Evolutionary conservation across 1,140 invertebrate species (phyloP).

Genomic region (Nixonia krombeini): DNA sequence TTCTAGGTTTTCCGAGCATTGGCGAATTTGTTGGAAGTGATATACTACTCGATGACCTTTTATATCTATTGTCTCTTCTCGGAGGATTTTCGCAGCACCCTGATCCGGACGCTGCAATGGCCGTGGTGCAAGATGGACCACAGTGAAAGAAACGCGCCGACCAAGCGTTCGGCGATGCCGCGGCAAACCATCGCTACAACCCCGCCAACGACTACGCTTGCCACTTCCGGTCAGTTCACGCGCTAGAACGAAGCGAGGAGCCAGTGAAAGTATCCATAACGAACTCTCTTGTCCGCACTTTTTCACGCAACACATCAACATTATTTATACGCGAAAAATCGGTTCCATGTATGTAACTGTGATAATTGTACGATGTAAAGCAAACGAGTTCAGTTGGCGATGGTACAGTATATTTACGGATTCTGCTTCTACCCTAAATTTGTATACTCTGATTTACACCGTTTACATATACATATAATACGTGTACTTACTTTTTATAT

Average conservation of each 20-base stretch:
- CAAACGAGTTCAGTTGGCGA: too few species aligned
- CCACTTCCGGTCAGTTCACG: conserved; percentile 55
- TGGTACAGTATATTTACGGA: too few species aligned
- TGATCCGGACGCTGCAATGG: conserved; percentile 77
- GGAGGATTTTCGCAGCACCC: conserved; percentile 81
- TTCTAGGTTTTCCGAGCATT: conserved; percentile 81
- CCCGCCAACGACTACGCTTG: conserved; percentile 51
- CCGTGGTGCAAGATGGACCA: conserved; percentile 64
- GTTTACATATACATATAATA: too few species aligned
- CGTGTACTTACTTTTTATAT: too few species aligned
- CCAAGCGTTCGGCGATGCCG: conserved; percentile 51
- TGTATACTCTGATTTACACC: too few species aligned
- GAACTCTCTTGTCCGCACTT: background rate
- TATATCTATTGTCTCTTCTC: conserved; percentile 86
- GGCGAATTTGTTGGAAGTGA: conserved; percentile 81
- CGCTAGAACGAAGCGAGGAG: conserved; percentile 49
- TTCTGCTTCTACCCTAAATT: too few species aligned
- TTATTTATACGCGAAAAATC: conserved; percentile 1
- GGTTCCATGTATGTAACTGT: conserved; percentile 1
- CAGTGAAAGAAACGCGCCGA: conserved; percentile 39
- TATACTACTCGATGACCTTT: conserved; percentile 84
- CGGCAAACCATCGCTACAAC: conserved; percentile 57
- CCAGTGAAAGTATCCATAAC: background rate
- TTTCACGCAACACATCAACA: background rate
- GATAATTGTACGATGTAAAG: background rate